Conservation (phyloP, 2,888 invertebrate genomes). For the Plebejus anna region DNA sequence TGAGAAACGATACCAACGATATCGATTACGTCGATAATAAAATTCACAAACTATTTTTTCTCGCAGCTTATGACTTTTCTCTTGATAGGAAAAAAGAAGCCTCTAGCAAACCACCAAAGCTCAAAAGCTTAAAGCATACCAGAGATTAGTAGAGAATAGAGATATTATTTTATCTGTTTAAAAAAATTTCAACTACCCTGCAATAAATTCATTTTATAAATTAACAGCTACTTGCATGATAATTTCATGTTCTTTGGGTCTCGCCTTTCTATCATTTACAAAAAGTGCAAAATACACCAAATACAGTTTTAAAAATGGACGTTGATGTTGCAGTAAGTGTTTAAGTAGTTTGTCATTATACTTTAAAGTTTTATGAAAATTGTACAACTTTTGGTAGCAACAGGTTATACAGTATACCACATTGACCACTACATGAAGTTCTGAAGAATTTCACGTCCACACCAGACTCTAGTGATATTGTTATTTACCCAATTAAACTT, state of each 20-base stretch:
- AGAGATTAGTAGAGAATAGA: background rate
- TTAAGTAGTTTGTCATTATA: background rate
- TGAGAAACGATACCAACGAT: background rate
- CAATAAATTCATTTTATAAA: background rate
- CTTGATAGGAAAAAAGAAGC: too few species aligned
- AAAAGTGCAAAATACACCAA: background rate
- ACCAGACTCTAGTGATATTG: background rate
- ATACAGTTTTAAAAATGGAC: constrained; percentile 32
- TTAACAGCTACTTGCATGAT: background rate
- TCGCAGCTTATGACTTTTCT: too few species aligned
- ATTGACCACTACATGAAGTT: background rate
- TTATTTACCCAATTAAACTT: background rate
- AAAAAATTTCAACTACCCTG: background rate
- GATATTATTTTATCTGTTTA: background rate
- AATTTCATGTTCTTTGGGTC: background rate
- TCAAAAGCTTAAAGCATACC: background rate
- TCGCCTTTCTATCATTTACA: background rate
- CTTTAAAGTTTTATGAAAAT: too few species aligned
- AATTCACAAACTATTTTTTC: too few species aligned
- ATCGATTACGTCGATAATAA: background rate
- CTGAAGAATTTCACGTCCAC: background rate
- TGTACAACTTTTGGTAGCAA: background rate
- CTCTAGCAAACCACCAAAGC: too few species aligned
- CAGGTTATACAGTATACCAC: background rate
- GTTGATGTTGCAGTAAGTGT: constrained; percentile 34